Evolutionary conservation across 53 echinoderm and acorn worm species (phyloP).

Genomic region (Mesocentrotus franciscanus): DNA sequence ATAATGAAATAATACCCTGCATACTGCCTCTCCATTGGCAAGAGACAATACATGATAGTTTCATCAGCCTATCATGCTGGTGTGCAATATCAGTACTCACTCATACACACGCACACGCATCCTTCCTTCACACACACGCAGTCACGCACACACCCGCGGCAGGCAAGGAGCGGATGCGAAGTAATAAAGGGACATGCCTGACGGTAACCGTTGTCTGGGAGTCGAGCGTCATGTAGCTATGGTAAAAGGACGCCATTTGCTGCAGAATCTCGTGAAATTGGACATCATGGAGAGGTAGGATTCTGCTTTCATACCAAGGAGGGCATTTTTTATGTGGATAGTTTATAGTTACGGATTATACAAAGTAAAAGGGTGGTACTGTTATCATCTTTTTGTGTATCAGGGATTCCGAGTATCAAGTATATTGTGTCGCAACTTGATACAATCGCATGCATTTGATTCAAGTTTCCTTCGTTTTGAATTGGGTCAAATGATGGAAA

Average conservation of each 20-base stretch:
- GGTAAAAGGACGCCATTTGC: constrained; percentile 33
- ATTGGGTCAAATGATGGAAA: not conserved
- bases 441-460: not conserved
- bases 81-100: not conserved
- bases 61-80: not conserved
- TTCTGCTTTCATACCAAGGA: not conserved
- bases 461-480: not conserved
- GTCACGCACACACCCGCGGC: not conserved
- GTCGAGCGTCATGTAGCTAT: constrained; percentile 53
- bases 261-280: not conserved
- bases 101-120: not conserved
- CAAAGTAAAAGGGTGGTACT: not conserved
- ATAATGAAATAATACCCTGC: constrained; percentile 21
- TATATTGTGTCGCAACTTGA: not conserved
- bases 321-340: not conserved
- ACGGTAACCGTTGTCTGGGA: constrained; percentile 31
- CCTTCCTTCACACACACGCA: not conserved
- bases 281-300: not conserved
- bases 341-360: not conserved
- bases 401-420: not conserved
- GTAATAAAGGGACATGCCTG: not conserved
- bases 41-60: constrained; percentile 15
- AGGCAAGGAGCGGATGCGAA: not conserved
- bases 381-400: not conserved
- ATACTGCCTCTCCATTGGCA: not conserved